phyloP scores from a whole-genome alignment of 92 coral and sea anemone genomes.

The Epizoanthus fatuus region DNA sequence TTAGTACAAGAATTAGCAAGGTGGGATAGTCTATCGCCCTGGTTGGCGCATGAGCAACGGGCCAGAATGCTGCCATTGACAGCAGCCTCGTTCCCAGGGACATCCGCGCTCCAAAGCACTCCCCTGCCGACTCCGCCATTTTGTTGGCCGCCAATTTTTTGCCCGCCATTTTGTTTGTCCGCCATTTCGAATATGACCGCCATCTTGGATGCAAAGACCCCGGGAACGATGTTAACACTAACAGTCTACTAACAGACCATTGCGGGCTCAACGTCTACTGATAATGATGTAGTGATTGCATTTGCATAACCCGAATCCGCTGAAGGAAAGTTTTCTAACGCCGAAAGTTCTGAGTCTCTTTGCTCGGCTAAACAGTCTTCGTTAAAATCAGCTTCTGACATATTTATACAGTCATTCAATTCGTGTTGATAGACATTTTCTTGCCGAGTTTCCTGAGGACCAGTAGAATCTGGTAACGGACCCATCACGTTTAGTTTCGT shows the following conservation, averaged over 20 bases:
- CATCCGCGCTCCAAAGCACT: too few species aligned
- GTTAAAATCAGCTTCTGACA: neutral
- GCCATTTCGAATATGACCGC: too few species aligned
- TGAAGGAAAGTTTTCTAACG: conserved; percentile 1
- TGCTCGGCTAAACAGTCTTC: neutral
- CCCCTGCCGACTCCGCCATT: too few species aligned
- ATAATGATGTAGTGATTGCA: neutral
- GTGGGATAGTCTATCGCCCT: too few species aligned
- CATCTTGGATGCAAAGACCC: too few species aligned
- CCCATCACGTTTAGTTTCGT: neutral
- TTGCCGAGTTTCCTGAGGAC: neutral
- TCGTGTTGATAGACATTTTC: neutral
- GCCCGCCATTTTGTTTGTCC: too few species aligned
- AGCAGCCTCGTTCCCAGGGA: too few species aligned
- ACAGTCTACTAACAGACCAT: neutral
- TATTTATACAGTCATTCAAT: neutral
- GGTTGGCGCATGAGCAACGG: too few species aligned
- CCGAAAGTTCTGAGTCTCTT: neutral
- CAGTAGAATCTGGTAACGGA: neutral
- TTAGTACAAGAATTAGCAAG: too few species aligned
- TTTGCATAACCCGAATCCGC: neutral
- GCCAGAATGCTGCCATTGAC: too few species aligned
- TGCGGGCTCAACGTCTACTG: conserved; percentile 3
- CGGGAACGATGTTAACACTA: too few species aligned
- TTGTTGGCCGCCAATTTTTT: too few species aligned